Conservation (phyloP, 2,797 vertebrate genomes). For the Chrosomus eos region DNA sequence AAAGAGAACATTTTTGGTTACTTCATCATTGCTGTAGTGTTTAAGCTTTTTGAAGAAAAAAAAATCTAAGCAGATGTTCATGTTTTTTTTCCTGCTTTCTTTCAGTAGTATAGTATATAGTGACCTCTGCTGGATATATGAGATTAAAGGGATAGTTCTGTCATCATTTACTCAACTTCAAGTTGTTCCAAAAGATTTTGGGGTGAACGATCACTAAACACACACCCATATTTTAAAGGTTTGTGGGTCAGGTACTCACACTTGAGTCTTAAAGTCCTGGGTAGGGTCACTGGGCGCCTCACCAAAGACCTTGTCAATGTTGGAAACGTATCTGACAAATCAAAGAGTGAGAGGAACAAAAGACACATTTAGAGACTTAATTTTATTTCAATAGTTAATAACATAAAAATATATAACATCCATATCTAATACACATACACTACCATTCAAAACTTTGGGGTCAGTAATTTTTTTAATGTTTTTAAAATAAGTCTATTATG, state of each 20-base stretch:
- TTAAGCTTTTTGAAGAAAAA: background rate
- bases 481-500: background rate
- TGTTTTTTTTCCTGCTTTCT: background rate
- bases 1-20: background rate
- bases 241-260: slow-evolving; percentile 77
- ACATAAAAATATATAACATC: background rate
- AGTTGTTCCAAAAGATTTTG: background rate
- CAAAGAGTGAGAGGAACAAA: background rate
- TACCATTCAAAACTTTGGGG: background rate
- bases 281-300: slow-evolving; percentile 92
- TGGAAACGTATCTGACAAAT: slow-evolving; percentile 89
- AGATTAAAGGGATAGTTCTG: background rate
- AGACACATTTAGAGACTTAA: background rate
- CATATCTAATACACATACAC: background rate
- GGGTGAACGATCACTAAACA: background rate
- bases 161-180: background rate
- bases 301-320: slow-evolving; percentile 93
- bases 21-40: background rate
- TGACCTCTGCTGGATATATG: slow-evolving; percentile 45
- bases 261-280: slow-evolving; percentile 99
- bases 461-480: background rate
- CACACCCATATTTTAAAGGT: background rate
- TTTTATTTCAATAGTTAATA: background rate
- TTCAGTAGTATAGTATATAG: background rate
- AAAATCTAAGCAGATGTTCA: background rate